phyloP scores from a whole-genome alignment of 1,140 invertebrate genomes.

The Sarcophaga peregrina region DNA sequence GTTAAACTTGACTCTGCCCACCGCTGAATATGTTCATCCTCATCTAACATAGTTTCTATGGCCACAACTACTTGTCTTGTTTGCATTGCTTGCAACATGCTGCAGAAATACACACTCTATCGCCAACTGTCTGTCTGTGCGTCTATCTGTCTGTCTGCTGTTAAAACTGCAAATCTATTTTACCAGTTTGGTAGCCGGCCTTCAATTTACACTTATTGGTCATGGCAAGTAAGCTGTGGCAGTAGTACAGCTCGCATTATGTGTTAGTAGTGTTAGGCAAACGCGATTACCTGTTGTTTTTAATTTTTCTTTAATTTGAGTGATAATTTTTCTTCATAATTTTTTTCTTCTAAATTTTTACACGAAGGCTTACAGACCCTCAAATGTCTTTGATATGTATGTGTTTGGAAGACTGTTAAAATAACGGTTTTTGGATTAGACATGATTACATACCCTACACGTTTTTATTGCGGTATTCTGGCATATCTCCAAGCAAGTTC shows the following conservation, averaged over 20 bases:
- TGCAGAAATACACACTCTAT: background rate
- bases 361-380: background rate
- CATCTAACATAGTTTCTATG: background rate
- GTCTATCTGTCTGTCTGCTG: background rate
- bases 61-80: conserved; percentile 6
- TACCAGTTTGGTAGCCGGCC: conserved; percentile 23
- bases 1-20: background rate
- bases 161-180: background rate
- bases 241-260: background rate
- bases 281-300: conserved; percentile 15
- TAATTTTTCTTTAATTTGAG: conserved; percentile 12
- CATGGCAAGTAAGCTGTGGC: background rate
- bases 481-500: too few relatives aligned
- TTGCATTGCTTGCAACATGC: background rate
- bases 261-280: conserved; percentile 2
- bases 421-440: background rate
- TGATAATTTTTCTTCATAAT: background rate
- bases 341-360: background rate
- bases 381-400: background rate
- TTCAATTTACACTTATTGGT: conserved; percentile 17
- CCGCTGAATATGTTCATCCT: background rate
- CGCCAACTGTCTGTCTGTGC: background rate
- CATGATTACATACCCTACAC: too few relatives aligned
- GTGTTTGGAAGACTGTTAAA: background rate
- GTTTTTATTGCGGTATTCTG: too few relatives aligned